Evolutionary conservation across 2,113 vertebrate genomes (phyloP), one percentile per base, ranked within the genome.

Genomic region (Potamarius usumacintae): DNA sequence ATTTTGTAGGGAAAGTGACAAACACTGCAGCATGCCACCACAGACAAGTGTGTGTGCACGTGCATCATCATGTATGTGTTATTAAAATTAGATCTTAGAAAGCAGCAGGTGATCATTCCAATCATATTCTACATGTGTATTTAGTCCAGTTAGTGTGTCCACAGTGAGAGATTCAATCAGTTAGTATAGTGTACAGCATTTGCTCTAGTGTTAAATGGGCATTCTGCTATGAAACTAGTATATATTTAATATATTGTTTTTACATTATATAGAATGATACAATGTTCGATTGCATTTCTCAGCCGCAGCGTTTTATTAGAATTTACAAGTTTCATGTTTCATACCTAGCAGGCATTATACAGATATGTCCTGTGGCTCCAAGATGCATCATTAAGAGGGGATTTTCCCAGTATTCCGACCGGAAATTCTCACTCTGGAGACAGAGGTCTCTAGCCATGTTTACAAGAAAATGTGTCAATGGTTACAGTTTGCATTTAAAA

Each of bases 1-100:
- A 93, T 90, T 94, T 93, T 87, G 91, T 92, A 90, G 94, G 93
- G 95, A 96, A 96, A 96, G 95, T 96, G 94, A 94, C 92, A 93
- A 95, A 96, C 93, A 95, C 83, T 84, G 53, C 86, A 78, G 52
- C 90, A 85, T 91, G 87, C 57, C 90, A 91, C 80, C 63, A 11
- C 84, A 89, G 92, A 85, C 84, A 76, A 69, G 80, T 77, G 72
- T 79, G 81, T 60, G 80, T 82, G 65, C 67, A 48, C 20, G 22
- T 85, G 82, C 48, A 34, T 67, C 76, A 79, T 27, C 7, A 52
- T 48, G 1, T 78, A 50, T 18, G 7, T 17, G 14, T 27, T 79
- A 79, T 79, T 55, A 57, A 27, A 55, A n/a, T 14, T 2, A 55
- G 52, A 55, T 30, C 5, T 79, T 20, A 17, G 7, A 27, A 52